phyloP scores from a whole-genome alignment of 2,113 vertebrate genomes.

The Trogon surrucura region DNA sequence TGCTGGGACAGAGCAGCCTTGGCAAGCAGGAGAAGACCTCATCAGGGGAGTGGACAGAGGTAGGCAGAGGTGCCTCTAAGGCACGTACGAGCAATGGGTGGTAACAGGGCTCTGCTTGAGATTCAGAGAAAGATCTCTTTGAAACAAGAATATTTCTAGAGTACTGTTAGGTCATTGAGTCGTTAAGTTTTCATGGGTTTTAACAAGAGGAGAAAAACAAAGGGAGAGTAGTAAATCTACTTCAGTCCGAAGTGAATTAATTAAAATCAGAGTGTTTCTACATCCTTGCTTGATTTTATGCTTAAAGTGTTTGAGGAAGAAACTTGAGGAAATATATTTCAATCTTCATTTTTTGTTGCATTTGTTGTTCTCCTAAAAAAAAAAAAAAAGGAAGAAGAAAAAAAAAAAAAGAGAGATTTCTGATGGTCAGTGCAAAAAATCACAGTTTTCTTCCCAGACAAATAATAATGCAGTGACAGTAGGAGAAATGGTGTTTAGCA shows the following conservation, averaged over 20 bases:
- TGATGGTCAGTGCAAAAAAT: neutral
- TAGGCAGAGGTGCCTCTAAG: neutral
- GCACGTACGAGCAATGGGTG: neutral
- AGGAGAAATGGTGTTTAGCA: neutral
- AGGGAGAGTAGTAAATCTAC: neutral
- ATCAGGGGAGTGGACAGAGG: no score
- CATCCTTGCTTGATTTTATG: neutral
- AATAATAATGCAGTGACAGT: neutral
- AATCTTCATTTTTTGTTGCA: neutral
- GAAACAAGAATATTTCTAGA: neutral
- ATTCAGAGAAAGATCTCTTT: neutral
- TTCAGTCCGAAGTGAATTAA: neutral
- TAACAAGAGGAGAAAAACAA: neutral
- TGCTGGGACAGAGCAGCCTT: neutral
- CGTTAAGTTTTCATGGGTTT: neutral
- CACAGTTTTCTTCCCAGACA: neutral
- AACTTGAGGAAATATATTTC: neutral
- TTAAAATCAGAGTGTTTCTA: neutral
- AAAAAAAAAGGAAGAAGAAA: neutral
- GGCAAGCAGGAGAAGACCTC: neutral
- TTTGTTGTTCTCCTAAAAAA: neutral
- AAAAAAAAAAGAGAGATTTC: neutral
- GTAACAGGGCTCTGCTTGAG: neutral
- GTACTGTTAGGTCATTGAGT: neutral
- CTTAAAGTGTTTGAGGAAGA: neutral